Conservation (phyloP, 1,140 invertebrate species). For the Asbolus verrucosus region DNA sequence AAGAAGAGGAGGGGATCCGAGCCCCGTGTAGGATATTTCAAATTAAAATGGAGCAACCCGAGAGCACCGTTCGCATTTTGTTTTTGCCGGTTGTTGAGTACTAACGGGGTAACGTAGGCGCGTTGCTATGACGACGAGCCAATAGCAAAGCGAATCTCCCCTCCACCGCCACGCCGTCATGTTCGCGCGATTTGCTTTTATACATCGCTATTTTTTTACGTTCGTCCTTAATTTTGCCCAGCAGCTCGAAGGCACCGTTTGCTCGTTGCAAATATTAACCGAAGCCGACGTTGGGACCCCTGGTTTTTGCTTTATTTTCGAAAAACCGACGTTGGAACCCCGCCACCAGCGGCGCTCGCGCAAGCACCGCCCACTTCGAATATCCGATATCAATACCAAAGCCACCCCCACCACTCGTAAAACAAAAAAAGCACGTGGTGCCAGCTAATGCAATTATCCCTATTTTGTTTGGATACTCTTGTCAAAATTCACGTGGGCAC, state of each 20-base stretch:
- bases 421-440: constrained; percentile 61
- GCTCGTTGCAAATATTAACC: constrained; percentile 43
- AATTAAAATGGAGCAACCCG: constrained; percentile 59
- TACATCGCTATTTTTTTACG: constrained; percentile 35
- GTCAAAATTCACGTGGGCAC: constrained; percentile 50
- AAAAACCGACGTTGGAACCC: constrained; percentile 47
- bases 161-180: constrained; percentile 52
- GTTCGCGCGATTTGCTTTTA: constrained; percentile 42
- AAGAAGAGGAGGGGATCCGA: constrained; percentile 52
- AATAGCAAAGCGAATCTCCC: constrained; percentile 51
- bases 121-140: constrained; percentile 59
- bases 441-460: constrained; percentile 58
- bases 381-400: constrained; percentile 63
- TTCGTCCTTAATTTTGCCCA: constrained; percentile 40
- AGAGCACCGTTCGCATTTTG: constrained; percentile 59
- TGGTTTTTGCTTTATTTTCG: constrained; percentile 49
- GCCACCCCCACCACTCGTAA: constrained; percentile 50
- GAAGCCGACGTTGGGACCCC: constrained; percentile 20
- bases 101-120: constrained; percentile 54
- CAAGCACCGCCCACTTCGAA: constrained; percentile 55
- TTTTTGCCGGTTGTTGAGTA: constrained; percentile 59
- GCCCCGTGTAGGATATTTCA: constrained; percentile 56
- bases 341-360: constrained; percentile 28
- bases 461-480: constrained; percentile 54
- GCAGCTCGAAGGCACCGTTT: constrained; percentile 36